These are phyloP conservation scores for Azorinus chamasolen DNA, from an alignment of 2,888 invertebrate genomes.

Conservation along the genomic window DNA sequence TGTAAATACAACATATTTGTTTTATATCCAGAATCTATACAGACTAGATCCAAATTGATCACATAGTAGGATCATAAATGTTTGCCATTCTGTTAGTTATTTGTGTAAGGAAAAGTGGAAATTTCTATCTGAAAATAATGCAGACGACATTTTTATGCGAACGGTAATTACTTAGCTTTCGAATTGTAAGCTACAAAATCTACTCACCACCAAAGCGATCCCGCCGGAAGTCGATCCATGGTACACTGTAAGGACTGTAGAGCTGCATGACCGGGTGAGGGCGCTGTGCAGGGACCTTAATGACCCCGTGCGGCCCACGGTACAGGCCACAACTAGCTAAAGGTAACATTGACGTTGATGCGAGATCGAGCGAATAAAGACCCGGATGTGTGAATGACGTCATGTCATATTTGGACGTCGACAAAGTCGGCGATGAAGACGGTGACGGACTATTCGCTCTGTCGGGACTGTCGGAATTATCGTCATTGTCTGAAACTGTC, in stretches of 20 bases:
- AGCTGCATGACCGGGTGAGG: constrained; percentile 74
- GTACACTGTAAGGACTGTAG: constrained; percentile 73
- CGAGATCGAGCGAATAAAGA: constrained; percentile 52
- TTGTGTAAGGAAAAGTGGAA: too few relatives aligned
- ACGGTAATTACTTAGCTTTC: not conserved
- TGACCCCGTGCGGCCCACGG: constrained; percentile 68
- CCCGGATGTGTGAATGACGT: constrained; percentile 20
- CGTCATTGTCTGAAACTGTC: constrained; percentile 25
- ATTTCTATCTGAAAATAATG: too few relatives aligned
- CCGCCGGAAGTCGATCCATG: constrained; percentile 83
- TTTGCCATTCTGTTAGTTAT: too few relatives aligned
- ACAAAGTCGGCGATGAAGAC: constrained; percentile 53
- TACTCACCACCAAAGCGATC: constrained; percentile 83
- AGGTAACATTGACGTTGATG: constrained; percentile 43
- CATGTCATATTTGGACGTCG: constrained; percentile 50
- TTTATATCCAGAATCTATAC: too few relatives aligned
- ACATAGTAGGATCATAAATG: too few relatives aligned
- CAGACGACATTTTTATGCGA: not conserved
- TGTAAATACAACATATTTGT: too few relatives aligned
- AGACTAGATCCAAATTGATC: too few relatives aligned
- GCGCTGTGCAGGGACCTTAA: constrained; percentile 78
- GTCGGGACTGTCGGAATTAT: constrained; percentile 32
- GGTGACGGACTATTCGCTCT: constrained; percentile 43
- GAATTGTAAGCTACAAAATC: not conserved
- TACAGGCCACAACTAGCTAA: constrained; percentile 56